phyloP scores from a whole-genome alignment of 2,888 invertebrate genomes.

The Ryuthela nishihirai region DNA sequence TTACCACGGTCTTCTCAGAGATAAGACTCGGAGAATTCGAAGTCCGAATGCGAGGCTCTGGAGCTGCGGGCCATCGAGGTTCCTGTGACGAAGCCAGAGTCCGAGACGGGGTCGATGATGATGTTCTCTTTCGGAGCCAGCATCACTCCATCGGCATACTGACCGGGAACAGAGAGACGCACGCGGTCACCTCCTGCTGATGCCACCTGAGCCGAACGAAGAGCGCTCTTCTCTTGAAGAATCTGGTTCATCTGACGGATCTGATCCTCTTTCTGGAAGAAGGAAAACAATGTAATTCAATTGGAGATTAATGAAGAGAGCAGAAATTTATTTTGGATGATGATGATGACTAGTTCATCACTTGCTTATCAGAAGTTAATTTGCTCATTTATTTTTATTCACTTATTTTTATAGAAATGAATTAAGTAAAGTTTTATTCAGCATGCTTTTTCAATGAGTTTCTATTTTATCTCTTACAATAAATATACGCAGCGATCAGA shows the following conservation, averaged over 20 bases:
- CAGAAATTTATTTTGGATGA: too few relatives aligned
- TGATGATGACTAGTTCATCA: too few relatives aligned
- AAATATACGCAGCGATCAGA: too few relatives aligned
- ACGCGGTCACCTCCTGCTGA: conserved; percentile 29
- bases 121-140: conserved; percentile 34
- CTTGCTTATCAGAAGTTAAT: too few relatives aligned
- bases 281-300: too few relatives aligned
- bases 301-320: too few relatives aligned
- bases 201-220: conserved; percentile 29
- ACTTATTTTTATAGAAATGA: too few relatives aligned
- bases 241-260: conserved; percentile 40
- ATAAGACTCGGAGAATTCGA: conserved; percentile 85
- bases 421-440: too few relatives aligned
- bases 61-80: conserved; percentile 61
- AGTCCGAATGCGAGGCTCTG: conserved; percentile 77
- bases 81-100: conserved; percentile 43
- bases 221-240: conserved; percentile 40
- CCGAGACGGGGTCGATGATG: conserved; percentile 40
- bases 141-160: conserved; percentile 34
- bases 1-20: too few relatives aligned
- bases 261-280: conserved; percentile 45
- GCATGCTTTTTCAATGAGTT: too few relatives aligned
- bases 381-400: too few relatives aligned
- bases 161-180: conserved; percentile 27
- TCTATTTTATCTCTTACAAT: too few relatives aligned